Evolutionary conservation across 2,113 vertebrate species (phyloP), one percentile per base, ranked within the genome.

Genomic region (Tetrax tetrax): DNA sequence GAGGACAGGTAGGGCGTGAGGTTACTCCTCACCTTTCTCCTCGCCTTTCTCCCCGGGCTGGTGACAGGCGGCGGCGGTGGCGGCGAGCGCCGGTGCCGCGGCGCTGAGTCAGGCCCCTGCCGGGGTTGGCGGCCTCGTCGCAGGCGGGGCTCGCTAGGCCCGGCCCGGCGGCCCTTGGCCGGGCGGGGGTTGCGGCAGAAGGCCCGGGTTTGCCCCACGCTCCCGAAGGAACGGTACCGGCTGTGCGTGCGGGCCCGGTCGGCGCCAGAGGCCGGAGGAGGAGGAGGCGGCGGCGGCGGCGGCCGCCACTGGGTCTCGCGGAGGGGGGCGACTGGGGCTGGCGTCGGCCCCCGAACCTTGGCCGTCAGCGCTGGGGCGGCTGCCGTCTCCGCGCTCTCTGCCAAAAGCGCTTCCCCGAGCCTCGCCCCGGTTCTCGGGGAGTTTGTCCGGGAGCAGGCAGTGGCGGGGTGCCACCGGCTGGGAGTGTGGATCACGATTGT

Each of bases 1-100:
- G 98, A 98, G 77, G 98, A 98, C 96, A 98, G 98, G 98, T 41
- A 41, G 12, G 41, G 41, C 41, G 12, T 41, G 12, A 41, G 41
- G 41, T 41, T 41, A 41, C 5, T 41, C 41, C 41, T 41, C 41
- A 41, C 41, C 41, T 12, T 41, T 35, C 37, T 22, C 27, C 37
- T 8, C 28, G 21, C 5, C 6, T 1, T 6, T 4, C 13, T 45
- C 5, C 20, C 33, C 8, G 23, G 45, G 43, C 47, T 3, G 29
- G 41, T 37, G 41, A 41, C 41, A 41, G 41, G 41, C 41, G 41
- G 41, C 41, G 57, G 28, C 54, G 33, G 64, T 57, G 9, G 51
- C 14, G 56, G 85, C 17, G 17, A 24, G 50, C 4, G 87, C 70
- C 79, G 87, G 87, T 76, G 45, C 10, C 6, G 78, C 89, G 80